Base-by-base conservation (phyloP, 2,888 invertebrate species). In the Caenorhabditis sp. region DNA sequence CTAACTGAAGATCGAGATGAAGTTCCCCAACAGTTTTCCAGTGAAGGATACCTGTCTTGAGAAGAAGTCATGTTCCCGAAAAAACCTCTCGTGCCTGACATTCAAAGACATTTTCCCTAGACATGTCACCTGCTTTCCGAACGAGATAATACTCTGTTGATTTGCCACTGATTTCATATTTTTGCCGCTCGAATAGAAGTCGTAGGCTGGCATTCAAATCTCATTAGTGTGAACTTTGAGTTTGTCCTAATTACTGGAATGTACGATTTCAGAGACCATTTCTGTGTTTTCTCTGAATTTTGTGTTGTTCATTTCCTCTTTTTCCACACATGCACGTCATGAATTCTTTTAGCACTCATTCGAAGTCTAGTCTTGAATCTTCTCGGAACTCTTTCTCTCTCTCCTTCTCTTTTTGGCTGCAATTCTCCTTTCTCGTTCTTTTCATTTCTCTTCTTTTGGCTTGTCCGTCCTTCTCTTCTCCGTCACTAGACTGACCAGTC, bases 331-430 rank as follows among this genome's bases (percentile, higher is more conserved):
- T n/a, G n/a, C n/a, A 63, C 74, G 63, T 64, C 74, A 75, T 31
- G 61, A 47, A 47, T 64, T 64, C 28, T 58, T 66, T 75, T 64
- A 38, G 64, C 28, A 61, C 64, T 75, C 64, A 64, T 75, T 66
- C 35, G 56, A 61, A 72, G 63, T 64, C 63, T 74, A 63, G 51
- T 74, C 63, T 61, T 38, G 74, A 63, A 64, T 72, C 72, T 61
- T 72, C 72, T 72, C 22, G 41, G 70, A 69, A 69, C 28, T 74
- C 63, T 44, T 47, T 63, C 16, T 35, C 41, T 56, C 38, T 41
- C 26, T 28, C 28, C 47, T n/a, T n/a, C n/a, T n/a, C n/a, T 26
- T 12, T 41, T 16, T 22, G 2, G 3, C 26, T 44, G 16, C 28
- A 19, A 14, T 64, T 64, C 16, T 47, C 24, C n/a, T n/a, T n/a